Percentiles rank a stretch among this genome's conserved stretches.
Conservation (phyloP, 2,797 vertebrate species). For the Cossypha heuglini region DNA sequence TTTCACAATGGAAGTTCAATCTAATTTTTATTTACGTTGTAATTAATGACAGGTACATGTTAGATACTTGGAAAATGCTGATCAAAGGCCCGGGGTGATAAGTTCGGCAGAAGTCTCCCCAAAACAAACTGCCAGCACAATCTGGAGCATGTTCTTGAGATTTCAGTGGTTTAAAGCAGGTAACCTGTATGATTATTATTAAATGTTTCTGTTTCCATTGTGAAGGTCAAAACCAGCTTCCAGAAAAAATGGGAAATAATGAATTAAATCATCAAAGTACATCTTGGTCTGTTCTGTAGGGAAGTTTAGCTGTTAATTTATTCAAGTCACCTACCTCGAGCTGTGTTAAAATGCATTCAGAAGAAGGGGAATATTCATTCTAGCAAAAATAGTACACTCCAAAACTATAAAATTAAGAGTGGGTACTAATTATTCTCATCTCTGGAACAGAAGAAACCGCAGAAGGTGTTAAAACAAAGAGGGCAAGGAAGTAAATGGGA, state of each 20-base stretch:
- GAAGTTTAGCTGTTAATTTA: background rate
- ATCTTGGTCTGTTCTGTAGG: background rate
- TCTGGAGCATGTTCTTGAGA: background rate
- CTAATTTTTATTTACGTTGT: background rate
- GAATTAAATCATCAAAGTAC: background rate
- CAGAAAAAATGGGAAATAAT: background rate
- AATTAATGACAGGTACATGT: background rate
- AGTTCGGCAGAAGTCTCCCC: background rate
- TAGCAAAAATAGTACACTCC: background rate
- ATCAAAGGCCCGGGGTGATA: background rate
- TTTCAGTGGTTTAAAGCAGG: background rate
- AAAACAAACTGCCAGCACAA: background rate
- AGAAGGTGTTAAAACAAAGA: background rate
- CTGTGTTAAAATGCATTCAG: background rate
- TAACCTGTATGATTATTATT: background rate
- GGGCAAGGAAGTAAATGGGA: background rate
- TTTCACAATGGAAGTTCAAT: background rate
- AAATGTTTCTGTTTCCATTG: background rate
- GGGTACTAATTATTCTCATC: slow-evolving; percentile 22
- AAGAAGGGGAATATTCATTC: background rate
- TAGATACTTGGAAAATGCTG: background rate
- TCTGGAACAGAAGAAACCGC: background rate
- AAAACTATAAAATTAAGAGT: background rate
- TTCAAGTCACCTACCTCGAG: background rate
- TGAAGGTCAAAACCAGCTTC: background rate